Evolutionary conservation across 2,888 invertebrate genomes (phyloP), one percentile per base, ranked within the genome.

Genomic region (Schizotus pectinicornis): DNA sequence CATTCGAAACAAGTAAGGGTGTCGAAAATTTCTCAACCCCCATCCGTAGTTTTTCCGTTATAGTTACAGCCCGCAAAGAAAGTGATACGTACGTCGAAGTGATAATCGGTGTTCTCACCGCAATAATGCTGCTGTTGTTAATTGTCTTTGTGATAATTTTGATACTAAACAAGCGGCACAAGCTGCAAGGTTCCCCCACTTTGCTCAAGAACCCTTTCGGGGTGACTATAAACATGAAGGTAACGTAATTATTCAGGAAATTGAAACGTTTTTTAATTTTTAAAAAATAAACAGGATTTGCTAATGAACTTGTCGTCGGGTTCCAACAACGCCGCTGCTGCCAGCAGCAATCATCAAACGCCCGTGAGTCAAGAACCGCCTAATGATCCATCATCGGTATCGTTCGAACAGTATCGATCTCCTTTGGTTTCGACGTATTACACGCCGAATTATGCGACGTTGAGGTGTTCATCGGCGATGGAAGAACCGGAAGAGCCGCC

Each of bases 161-260:
- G 46, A 79, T 85, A 37, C 77, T 86, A 42, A 86, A 84, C 72
- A 81, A 84, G 59, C 78, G 86, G 47, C 84, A 86, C 65, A 86
- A 87, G 67, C 75, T 83, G 37, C 85, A 86, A 68, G 85, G 84
- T 41, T 85, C 85, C 3, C 85, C 85, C 2, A 84, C 85, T n/a
- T 79, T 85, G 46, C 75, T 85, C 37, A 81, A 85, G 65, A 85
- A 86, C 75, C 85, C 85, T 47, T 86, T 86, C 66, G 84, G 85
- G 52, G 86, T 88, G 52, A 84, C 85, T 59, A 85, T 88, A 61
- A 88, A 88, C 75, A 86, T 88, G 84, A 88, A 88, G 82, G 87
- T 85, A 78, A 71, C 5, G n/a, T 33, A 9, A 47, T 47, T 47
- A 33, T 22, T 8, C 9, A 46, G 35, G 14, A 14, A 35, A 41